phyloP scores from a whole-genome alignment of 2,113 vertebrate genomes.

The Cettia cetti region DNA sequence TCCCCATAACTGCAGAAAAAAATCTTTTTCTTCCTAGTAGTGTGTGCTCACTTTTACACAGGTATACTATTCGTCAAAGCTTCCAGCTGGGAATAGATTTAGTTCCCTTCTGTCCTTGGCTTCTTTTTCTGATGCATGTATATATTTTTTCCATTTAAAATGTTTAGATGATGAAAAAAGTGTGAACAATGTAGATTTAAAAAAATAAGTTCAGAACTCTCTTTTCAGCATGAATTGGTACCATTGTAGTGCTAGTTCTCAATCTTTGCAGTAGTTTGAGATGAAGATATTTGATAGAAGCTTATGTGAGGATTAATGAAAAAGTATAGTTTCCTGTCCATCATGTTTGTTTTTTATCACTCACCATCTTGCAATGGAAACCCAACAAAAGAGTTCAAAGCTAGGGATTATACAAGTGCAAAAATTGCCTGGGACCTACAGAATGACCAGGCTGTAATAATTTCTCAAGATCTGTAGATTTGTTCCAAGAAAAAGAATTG shows the following conservation, averaged over 20 bases:
- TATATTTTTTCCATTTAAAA: not conserved
- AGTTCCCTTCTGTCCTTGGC: not conserved
- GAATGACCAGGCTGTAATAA: not conserved
- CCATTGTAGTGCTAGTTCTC: not conserved
- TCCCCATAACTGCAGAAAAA: not conserved
- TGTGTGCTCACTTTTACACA: not conserved
- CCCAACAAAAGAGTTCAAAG: not conserved
- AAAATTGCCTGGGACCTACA: not conserved
- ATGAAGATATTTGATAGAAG: not conserved
- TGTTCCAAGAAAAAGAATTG: not conserved
- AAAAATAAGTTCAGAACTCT: not conserved
- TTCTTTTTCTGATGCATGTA: not conserved
- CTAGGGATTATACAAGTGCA: not conserved
- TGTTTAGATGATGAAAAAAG: not conserved
- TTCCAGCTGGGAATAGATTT: not conserved
- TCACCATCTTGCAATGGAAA: not conserved
- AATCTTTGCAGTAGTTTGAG: not conserved
- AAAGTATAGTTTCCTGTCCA: not conserved
- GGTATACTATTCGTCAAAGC: not conserved
- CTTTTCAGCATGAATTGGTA: not conserved
- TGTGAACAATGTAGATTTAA: not conserved
- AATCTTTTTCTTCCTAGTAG: not conserved
- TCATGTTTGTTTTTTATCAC: not conserved
- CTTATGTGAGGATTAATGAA: constrained; percentile 6
- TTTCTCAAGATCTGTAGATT: not conserved